phyloP scores from a whole-genome alignment of 2,888 invertebrate species.

The Amblyjoppa proteus region DNA sequence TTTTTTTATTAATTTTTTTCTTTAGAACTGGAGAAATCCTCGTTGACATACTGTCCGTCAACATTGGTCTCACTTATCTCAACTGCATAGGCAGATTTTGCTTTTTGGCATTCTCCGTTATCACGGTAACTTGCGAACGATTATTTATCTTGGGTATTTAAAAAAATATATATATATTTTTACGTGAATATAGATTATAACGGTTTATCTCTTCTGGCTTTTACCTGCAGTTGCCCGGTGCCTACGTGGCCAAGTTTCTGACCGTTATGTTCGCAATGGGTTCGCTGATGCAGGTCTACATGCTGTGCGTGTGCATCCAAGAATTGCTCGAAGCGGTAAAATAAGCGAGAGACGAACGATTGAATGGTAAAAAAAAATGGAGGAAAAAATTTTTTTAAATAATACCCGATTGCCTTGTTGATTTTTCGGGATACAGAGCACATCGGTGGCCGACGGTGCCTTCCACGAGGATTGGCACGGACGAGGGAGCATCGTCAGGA shows the following conservation, averaged over 20 bases:
- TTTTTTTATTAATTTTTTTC: background rate
- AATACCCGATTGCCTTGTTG: background rate
- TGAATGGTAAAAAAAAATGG: background rate
- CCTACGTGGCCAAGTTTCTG: slow-evolving; percentile 45
- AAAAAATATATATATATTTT: too few relatives aligned
- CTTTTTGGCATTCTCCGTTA: slow-evolving; percentile 72
- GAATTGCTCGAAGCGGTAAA: slow-evolving; percentile 75
- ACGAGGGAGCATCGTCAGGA: slow-evolving; percentile 42
- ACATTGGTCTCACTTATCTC: slow-evolving; percentile 70
- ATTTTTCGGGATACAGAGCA: slow-evolving; percentile 67
- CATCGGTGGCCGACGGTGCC: slow-evolving; percentile 66
- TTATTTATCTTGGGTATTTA: background rate
- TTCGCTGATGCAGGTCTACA: slow-evolving; percentile 71
- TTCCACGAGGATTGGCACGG: slow-evolving; percentile 72
- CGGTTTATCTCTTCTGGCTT: too few relatives aligned
- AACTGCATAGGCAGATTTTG: slow-evolving; percentile 75
- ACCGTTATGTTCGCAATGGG: slow-evolving; percentile 64
- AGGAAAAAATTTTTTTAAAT: background rate
- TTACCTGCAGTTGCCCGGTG: slow-evolving; percentile 28
- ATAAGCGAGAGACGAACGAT: background rate
- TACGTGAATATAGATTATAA: background rate
- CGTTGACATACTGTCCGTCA: slow-evolving; percentile 68
- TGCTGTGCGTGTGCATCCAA: slow-evolving; percentile 74
- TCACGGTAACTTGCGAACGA: slow-evolving; percentile 67
- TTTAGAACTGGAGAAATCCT: slow-evolving; percentile 62